Base-by-base conservation (phyloP, 2,113 vertebrate species). In the Pangasianodon gigas region DNA sequence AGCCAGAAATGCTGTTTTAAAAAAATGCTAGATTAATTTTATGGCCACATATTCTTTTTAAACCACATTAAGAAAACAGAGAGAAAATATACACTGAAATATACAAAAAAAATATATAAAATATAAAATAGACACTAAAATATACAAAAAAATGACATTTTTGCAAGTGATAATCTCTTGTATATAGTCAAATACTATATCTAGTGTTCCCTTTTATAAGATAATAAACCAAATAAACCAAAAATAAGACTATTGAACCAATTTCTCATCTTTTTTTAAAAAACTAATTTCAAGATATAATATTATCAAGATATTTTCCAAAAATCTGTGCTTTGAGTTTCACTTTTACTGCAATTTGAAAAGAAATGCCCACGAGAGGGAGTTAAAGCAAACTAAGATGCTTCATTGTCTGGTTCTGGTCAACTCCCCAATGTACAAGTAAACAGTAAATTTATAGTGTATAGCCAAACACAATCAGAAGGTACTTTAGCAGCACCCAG, bases 401-500 rank as follows among this genome's bases (percentile, higher is more conserved):
- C 52, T 7, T 87, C 32, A 54, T 44, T 24, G 29, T 51, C 29
- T 87, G 32, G 11, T 87, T 52, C 67, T 56, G 48, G 11, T 74
- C 51, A 87, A 18, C 21, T 77, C 86, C 51, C 46, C 6, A 46
- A 21, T 18, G 46, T 52, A 37, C n/a, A 82, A 81, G 8, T 65
- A 48, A 46, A 65, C 44, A 46, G 14, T 82, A 32, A 18, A 54
- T 56, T 82, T 56, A 19, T 56, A 21, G 46, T 80, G 46, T 83
- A 83, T 81, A 81, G 14, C 79, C 32, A 46, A 32, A 80, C 75
- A 62, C 37, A 32, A n/a, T 65, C n/a, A 74, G 75, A 37, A 80
- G 19, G 46, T 69, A 51, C 77, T 41, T 82, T 69, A 69, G 46
- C 77, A 88, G 80, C 58, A 83, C 79, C 79, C 48, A 54, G 79